These are phyloP conservation scores for Echiichthys vipera DNA, from an alignment of 2,797 vertebrate species.

Conservation along the genomic window DNA sequence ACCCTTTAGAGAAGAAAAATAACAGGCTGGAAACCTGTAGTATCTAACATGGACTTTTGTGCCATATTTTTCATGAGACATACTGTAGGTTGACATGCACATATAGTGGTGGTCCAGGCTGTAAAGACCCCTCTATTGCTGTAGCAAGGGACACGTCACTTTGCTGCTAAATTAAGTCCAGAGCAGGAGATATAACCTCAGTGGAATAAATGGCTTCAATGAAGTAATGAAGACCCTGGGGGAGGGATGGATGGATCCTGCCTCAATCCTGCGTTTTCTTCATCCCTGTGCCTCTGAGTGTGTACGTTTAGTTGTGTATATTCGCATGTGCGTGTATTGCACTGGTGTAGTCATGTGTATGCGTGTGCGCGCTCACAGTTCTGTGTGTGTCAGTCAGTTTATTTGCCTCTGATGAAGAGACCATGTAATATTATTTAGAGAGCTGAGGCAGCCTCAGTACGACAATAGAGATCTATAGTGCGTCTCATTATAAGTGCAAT, in stretches of 20 bases:
- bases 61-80: conserved; percentile 13
- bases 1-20: conserved; percentile 19
- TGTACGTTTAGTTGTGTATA: conserved; percentile 26
- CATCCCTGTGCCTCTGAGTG: conserved; percentile 2
- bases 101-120: conserved; percentile 35
- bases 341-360: neutral
- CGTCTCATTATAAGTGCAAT: conserved; percentile 59
- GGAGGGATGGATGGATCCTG: conserved; percentile 64
- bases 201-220: conserved; percentile 75
- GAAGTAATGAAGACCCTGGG: conserved; percentile 74
- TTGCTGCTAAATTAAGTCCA: conserved; percentile 69
- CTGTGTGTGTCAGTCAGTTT: conserved; percentile 30
- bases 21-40: conserved; percentile 2
- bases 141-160: conserved; percentile 50
- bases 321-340: neutral
- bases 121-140: conserved; percentile 22
- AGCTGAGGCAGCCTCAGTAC: conserved; percentile 29
- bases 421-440: conserved; percentile 51
- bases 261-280: conserved; percentile 42
- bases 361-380: neutral
- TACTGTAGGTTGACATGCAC: conserved; percentile 6
- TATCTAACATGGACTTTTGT: neutral
- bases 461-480: conserved; percentile 37
- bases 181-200: conserved; percentile 53
- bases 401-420: conserved; percentile 52